Evolutionary conservation across 2,797 vertebrate genomes (phyloP).

Genomic region (Sandelia bainsii): DNA sequence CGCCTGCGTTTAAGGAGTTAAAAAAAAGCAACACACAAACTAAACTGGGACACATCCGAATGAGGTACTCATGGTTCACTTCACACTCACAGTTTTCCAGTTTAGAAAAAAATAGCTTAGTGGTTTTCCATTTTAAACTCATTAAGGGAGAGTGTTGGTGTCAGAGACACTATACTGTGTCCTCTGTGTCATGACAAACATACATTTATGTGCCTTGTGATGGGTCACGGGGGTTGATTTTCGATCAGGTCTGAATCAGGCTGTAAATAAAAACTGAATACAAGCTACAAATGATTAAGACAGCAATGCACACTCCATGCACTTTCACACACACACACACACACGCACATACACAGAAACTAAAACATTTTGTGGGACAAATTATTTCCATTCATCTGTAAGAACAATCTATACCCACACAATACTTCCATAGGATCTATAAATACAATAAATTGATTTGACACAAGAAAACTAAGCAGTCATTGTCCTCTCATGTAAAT

Average conservation of each 20-base stretch:
- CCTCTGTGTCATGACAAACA: constrained; percentile 55
- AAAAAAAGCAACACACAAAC: constrained; percentile 69
- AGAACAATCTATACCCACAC: constrained; percentile 32
- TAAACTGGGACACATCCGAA: constrained; percentile 79
- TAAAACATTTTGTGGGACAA: constrained; percentile 34
- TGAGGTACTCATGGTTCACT: constrained; percentile 86
- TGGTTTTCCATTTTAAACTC: constrained; percentile 80
- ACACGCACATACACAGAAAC: constrained; percentile 30
- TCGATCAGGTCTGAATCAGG: constrained; percentile 49
- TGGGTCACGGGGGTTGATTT: constrained; percentile 46
- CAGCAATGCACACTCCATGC: constrained; percentile 20
- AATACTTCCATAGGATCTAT: constrained; percentile 63
- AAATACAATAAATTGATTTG: constrained; percentile 76
- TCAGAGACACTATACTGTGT: constrained; percentile 48
- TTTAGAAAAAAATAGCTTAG: constrained; percentile 74
- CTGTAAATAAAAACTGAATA: constrained; percentile 45
- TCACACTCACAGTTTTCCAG: constrained; percentile 78
- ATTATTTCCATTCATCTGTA: constrained; percentile 38
- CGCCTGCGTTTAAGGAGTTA: constrained; percentile 82
- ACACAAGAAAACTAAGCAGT: constrained; percentile 50
- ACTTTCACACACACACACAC: constrained; percentile 6
- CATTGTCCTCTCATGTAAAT: constrained; percentile 26
- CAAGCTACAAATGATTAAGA: constrained; percentile 31
- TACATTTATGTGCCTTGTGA: constrained; percentile 63
- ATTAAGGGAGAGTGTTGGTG: constrained; percentile 53